Conservation (phyloP, 2,888 invertebrate genomes). For the Lumbricus terrestris region DNA sequence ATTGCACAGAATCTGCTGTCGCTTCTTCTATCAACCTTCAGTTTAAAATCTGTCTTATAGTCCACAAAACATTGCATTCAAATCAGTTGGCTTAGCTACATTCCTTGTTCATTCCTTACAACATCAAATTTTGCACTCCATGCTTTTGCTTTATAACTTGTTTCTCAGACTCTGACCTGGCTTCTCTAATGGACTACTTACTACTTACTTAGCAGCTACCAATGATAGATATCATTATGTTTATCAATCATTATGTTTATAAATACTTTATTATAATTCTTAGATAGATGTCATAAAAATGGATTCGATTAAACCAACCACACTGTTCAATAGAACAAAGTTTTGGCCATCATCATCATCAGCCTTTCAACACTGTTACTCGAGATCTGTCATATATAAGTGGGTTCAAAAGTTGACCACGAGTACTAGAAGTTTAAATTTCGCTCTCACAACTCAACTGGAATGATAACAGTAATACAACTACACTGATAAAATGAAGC, state of each 20-base stretch:
- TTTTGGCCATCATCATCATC: not conserved
- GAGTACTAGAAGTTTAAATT: not conserved
- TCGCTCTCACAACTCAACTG: not conserved
- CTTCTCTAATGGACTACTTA: no score
- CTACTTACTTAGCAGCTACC: no score
- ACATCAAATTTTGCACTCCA: no score
- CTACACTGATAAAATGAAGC: not conserved
- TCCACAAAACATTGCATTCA: not conserved
- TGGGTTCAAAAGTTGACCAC: not conserved
- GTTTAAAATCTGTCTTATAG: not conserved
- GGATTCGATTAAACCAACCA: not conserved
- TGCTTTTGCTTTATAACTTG: no score
- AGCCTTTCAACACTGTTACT: not conserved
- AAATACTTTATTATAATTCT: no score
- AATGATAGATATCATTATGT: no score
- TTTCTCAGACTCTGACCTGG: no score
- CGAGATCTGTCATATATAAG: not conserved
- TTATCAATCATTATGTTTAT: no score
- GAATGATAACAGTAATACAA: not conserved
- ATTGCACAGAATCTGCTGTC: not conserved
- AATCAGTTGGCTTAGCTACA: no score
- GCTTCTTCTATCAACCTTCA: no score
- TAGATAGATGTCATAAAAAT: no score
- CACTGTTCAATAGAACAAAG: not conserved
- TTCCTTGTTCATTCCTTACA: no score